Evolutionary conservation across 2,888 invertebrate species (phyloP).

Genomic region (Stramonita haemastoma): DNA sequence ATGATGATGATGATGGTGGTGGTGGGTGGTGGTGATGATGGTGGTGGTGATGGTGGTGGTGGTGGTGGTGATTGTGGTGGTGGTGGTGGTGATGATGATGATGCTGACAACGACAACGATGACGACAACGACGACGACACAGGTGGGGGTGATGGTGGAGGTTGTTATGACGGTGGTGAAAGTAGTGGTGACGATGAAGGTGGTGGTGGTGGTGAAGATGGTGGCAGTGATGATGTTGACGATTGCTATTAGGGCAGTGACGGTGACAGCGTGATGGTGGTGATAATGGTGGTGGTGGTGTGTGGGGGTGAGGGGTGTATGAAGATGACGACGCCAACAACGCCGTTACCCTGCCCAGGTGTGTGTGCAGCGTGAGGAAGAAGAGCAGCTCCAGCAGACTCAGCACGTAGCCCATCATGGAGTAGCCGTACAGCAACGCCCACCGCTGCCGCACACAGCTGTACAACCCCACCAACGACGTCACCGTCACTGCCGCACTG

Average conservation of each 20-base stretch:
- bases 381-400: background rate
- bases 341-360: background rate
- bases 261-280: too few species aligned
- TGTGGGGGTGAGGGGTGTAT: too few species aligned
- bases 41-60: too few species aligned
- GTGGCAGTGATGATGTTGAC: too few species aligned
- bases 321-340: background rate
- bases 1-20: background rate
- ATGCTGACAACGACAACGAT: background rate
- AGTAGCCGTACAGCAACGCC: background rate
- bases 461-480: background rate
- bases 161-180: background rate
- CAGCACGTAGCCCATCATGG: background rate
- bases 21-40: background rate
- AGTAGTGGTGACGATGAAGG: background rate
- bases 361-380: conserved; percentile 2
- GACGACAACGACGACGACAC: background rate
- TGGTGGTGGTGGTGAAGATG: too few species aligned
- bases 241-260: too few species aligned
- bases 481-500: background rate
- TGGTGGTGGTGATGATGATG: background rate
- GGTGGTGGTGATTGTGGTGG: too few species aligned
- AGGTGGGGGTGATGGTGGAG: background rate
- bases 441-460: background rate
- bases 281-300: too few species aligned